These are phyloP conservation scores for Proterorhinus semilunaris DNA, from an alignment of 2,113 vertebrate genomes.

Conservation along the genomic window DNA sequence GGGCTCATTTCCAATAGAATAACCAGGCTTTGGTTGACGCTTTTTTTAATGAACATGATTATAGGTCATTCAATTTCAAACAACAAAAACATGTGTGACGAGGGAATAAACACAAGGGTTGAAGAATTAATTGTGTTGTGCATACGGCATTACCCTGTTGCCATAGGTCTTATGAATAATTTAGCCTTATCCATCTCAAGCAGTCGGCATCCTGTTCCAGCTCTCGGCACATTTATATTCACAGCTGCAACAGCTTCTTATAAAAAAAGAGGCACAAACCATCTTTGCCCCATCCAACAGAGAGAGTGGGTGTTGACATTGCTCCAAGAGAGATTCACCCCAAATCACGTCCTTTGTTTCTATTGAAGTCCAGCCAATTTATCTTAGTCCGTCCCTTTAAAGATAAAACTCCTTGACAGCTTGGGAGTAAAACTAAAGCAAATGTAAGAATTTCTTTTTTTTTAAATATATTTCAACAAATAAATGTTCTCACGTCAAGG, in stretches of 20 bases:
- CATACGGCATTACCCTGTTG: conserved; percentile 40
- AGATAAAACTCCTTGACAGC: neutral
- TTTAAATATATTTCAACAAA: neutral
- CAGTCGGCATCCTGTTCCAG: conserved; percentile 29
- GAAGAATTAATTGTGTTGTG: neutral
- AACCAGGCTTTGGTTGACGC: neutral
- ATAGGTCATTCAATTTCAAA: neutral
- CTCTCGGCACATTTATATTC: conserved; percentile 18
- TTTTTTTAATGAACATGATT: neutral
- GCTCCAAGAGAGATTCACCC: conserved; percentile 13
- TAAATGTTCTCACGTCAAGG: too few relatives aligned
- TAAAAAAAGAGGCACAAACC: conserved; percentile 2
- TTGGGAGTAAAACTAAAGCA: neutral
- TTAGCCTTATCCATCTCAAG: conserved; percentile 54
- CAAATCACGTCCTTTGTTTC: conserved; percentile 2
- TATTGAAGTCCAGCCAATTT: conserved; percentile 4
- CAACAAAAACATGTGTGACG: neutral
- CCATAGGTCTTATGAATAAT: conserved; percentile 50
- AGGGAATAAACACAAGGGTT: neutral
- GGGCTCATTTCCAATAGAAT: neutral
- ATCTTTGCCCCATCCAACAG: neutral
- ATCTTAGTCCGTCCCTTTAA: conserved; percentile 6
- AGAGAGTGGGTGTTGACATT: conserved; percentile 16
- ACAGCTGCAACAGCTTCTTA: conserved; percentile 18
- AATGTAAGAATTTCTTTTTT: neutral